Conservation (phyloP, 2,888 invertebrate genomes). For the Glaucopsyche alexis region DNA sequence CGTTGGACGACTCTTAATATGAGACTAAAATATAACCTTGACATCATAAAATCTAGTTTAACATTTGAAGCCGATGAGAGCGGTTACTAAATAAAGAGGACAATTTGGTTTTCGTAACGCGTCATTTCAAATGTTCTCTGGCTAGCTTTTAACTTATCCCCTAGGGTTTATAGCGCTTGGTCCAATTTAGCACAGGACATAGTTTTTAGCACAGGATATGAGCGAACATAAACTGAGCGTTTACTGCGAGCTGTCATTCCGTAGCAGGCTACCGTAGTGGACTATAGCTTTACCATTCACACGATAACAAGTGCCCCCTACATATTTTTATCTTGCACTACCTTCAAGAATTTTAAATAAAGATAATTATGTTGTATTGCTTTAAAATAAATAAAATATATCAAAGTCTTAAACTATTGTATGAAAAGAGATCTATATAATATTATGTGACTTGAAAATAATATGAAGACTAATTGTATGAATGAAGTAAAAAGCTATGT, state of each 20-base stretch:
- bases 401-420: too few species aligned
- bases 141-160: slow-evolving; percentile 32
- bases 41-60: background rate
- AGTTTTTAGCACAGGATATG: background rate
- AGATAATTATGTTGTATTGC: too few species aligned
- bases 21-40: background rate
- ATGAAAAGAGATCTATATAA: too few species aligned
- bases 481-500: too few species aligned
- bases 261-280: background rate
- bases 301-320: too few species aligned
- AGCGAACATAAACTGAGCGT: background rate
- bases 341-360: too few species aligned
- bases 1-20: too few species aligned
- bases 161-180: slow-evolving; percentile 31
- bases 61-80: background rate
- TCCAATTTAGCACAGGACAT: background rate
- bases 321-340: too few species aligned
- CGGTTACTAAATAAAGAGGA: slow-evolving; percentile 25
- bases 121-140: slow-evolving; percentile 32
- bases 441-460: too few species aligned
- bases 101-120: slow-evolving; percentile 28
- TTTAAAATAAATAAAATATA: too few species aligned
- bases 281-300: too few species aligned
- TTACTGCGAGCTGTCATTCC: background rate
- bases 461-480: too few species aligned